phyloP scores from a whole-genome alignment of 2,113 vertebrate species.

The Pteruthius melanotis region DNA sequence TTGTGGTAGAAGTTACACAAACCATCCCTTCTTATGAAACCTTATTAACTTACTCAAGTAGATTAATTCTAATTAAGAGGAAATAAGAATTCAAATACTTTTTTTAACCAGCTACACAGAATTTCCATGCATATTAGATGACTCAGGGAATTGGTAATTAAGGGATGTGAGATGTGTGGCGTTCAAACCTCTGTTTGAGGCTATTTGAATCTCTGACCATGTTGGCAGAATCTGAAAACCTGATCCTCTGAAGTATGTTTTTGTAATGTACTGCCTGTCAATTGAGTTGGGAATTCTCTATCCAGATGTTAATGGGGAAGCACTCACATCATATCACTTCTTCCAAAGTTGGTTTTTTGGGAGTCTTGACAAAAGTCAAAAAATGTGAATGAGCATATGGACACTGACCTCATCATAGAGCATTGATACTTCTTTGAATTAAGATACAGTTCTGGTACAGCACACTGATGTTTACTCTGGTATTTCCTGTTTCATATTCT shows the following conservation, averaged over 20 bases:
- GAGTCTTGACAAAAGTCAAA: not conserved
- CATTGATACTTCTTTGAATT: not conserved
- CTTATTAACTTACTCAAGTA: slow-evolving; percentile 27
- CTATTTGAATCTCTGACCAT: not conserved
- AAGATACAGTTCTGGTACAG: not conserved
- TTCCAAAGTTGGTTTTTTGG: not conserved
- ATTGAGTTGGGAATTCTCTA: not conserved
- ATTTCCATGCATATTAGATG: slow-evolving; percentile 4
- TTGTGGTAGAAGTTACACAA: slow-evolving; percentile 51
- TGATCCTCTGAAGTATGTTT: not conserved
- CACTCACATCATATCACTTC: not conserved
- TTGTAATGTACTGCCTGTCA: not conserved
- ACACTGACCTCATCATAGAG: not conserved
- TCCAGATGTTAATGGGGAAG: not conserved
- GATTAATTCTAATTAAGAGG: slow-evolving; percentile 13
- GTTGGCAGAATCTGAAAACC: not conserved
- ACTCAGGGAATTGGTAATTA: not conserved
- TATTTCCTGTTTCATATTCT: not conserved
- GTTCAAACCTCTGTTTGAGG: not conserved
- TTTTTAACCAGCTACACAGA: not conserved
- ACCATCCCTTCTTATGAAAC: not conserved
- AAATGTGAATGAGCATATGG: not conserved
- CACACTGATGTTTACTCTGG: not conserved
- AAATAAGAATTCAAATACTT: slow-evolving; percentile 14
- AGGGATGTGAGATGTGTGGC: not conserved